phyloP scores from a whole-genome alignment of 2,113 vertebrate genomes.

The Sceloporus tristichus region DNA sequence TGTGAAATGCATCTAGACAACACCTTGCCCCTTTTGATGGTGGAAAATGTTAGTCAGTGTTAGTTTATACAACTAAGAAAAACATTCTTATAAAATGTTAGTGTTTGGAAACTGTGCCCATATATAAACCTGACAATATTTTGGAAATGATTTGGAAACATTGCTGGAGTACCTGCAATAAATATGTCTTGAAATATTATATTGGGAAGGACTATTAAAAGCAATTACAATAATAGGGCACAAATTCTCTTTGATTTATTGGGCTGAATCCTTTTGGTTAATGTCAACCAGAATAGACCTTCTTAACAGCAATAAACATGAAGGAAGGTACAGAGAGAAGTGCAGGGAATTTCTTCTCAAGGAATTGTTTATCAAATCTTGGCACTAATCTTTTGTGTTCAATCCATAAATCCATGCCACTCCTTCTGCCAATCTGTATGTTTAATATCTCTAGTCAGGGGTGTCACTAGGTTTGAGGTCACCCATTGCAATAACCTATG shows the following conservation, averaged over 20 bases:
- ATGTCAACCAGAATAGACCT: too few relatives aligned
- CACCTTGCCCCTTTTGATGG: neutral
- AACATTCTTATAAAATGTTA: neutral
- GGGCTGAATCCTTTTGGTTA: neutral
- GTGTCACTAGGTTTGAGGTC: too few relatives aligned
- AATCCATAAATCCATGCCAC: too few relatives aligned
- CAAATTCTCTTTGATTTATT: neutral
- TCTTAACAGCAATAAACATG: conserved; percentile 1
- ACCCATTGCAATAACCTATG: too few relatives aligned
- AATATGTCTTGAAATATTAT: neutral
- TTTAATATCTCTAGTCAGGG: too few relatives aligned
- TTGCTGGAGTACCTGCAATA: neutral
- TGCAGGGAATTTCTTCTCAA: neutral
- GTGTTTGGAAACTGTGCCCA: neutral
- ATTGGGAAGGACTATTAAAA: neutral
- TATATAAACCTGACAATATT: neutral
- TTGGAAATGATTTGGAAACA: neutral
- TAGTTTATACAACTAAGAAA: neutral
- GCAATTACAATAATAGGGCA: neutral
- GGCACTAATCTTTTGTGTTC: neutral
- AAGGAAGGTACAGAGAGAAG: neutral
- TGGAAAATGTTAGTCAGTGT: neutral
- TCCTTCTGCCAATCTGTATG: too few relatives aligned
- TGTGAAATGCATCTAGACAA: neutral
- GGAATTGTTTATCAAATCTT: neutral